These are phyloP conservation scores for Psittacara wagleri DNA, from an alignment of 2,113 vertebrate species.

Conservation along the genomic window DNA sequence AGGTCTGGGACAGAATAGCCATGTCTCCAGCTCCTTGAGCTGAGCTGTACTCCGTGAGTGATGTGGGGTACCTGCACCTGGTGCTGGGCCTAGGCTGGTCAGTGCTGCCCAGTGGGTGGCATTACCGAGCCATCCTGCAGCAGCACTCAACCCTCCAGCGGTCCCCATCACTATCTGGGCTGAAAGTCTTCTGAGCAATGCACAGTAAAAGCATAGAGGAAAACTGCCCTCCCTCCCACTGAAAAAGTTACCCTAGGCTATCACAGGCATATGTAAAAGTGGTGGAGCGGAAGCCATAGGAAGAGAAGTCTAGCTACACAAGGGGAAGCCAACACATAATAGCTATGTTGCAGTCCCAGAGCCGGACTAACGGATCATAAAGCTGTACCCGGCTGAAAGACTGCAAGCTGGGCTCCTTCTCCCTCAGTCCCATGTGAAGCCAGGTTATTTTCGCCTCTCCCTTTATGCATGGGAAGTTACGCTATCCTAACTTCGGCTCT, in stretches of 20 bases:
- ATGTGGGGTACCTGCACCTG: rapidly evolving
- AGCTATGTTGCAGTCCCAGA: neutral
- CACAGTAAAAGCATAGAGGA: rapidly evolving
- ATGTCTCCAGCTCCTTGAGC: neutral
- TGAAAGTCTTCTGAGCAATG: neutral
- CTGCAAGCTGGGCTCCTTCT: neutral
- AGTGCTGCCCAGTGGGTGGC: neutral
- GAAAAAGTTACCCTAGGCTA: rapidly evolving
- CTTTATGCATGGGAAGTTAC: neutral
- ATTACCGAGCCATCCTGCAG: neutral
- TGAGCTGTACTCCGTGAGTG: rapidly evolving
- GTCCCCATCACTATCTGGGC: neutral
- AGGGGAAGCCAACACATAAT: rapidly evolving
- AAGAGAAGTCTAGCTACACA: neutral
- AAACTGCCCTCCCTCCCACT: too few species aligned
- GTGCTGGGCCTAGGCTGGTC: neutral
- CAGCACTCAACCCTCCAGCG: neutral
- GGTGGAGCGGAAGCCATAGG: neutral
- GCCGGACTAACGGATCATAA: neutral
- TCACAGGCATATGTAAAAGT: rapidly evolving
- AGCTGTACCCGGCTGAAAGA: neutral
- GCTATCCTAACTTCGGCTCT: neutral
- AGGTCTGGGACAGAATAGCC: rapidly evolving
- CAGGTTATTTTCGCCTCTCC: neutral
- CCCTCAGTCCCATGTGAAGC: neutral